Base-by-base conservation (phyloP, 2,888 invertebrate genomes). In the Drosophila antonietae region DNA sequence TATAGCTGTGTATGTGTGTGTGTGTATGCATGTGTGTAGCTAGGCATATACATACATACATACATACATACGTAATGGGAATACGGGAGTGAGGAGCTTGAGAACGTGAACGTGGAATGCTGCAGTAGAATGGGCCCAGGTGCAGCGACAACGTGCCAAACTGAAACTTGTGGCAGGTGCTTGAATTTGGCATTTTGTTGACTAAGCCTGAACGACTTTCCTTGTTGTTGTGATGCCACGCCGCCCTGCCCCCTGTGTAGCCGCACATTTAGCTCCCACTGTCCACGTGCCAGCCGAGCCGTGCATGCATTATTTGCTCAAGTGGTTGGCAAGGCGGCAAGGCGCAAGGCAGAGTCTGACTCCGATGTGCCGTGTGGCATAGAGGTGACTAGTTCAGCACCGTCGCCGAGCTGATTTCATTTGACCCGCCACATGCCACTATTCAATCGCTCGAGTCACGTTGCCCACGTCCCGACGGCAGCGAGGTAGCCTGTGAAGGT, bases 181-280 rank as follows among this genome's bases (percentile, higher is more conserved):
- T 83, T 81, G 88, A 83, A 83, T 83, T 83, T 86, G 83, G 83
- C 75, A 83, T 83, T 83, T 86, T 83, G 88, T 86, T 83, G 86
- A 88, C 88, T 88, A 74, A 83, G 88, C 83, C 81, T 80, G 86
- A 88, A 77, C 81, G 83, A 83, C 81, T 82, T 86, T 64, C 39
- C 83, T 85, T 85, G 86, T 77, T 80, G 20, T 20, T 23, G 23
- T 31, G 41, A 1, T 52, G n/a, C 20, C 28, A 2, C 23, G 6
- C 51, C 15, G 37, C 37, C 39, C 14, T 14, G 1, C 41, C 18
- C 2, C 3, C 41, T 9, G 9, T 3, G 18, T 4, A 18, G 43
- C 43, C 44, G 5, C 44, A 44, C 44, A 20, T 20, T 18, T 20
- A 2, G 44, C 44, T 44, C 20, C 35, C 43, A 33, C 5, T 41